Evolutionary conservation across 2,797 vertebrate genomes (phyloP).

Genomic region (Chloroceryle inda): DNA sequence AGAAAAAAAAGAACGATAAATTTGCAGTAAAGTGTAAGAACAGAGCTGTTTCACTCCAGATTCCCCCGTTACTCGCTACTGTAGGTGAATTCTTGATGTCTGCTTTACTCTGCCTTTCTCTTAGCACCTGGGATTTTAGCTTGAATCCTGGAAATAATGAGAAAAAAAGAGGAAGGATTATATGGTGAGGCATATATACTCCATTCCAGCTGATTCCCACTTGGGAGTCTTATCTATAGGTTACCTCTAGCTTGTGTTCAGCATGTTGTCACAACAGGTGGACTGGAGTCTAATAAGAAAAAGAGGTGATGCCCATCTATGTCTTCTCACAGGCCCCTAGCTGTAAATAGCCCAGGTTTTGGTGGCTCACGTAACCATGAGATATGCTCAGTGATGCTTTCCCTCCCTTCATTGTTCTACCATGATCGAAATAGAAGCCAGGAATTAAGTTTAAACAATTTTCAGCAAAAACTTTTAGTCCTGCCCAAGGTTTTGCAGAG

Average conservation of each 20-base stretch:
- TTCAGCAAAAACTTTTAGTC: not conserved
- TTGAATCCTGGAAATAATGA: slow-evolving; percentile 88
- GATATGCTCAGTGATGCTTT: not conserved
- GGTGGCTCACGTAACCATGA: not conserved
- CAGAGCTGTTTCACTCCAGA: slow-evolving; percentile 77
- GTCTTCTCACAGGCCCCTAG: not conserved
- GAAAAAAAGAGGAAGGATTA: not conserved
- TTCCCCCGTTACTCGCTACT: slow-evolving; percentile 71
- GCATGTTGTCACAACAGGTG: not conserved
- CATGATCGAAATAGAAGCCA: not conserved
- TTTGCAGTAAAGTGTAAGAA: slow-evolving; percentile 84
- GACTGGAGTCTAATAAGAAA: not conserved
- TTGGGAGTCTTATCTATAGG: not conserved
- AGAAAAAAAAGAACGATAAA: slow-evolving; percentile 82
- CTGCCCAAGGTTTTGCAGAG: not conserved
- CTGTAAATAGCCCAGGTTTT: not conserved
- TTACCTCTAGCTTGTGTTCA: not conserved
- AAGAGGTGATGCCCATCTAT: not conserved
- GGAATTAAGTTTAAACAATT: not conserved
- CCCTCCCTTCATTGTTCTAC: not conserved
- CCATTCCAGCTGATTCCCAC: not conserved
- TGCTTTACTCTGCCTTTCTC: slow-evolving; percentile 93
- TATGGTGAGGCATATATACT: not conserved
- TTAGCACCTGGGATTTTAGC: slow-evolving; percentile 98
- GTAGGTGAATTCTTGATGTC: slow-evolving; percentile 31